Evolutionary conservation across 1,140 invertebrate genomes (phyloP).

Genomic region (Pseudobourletiella spinata): DNA sequence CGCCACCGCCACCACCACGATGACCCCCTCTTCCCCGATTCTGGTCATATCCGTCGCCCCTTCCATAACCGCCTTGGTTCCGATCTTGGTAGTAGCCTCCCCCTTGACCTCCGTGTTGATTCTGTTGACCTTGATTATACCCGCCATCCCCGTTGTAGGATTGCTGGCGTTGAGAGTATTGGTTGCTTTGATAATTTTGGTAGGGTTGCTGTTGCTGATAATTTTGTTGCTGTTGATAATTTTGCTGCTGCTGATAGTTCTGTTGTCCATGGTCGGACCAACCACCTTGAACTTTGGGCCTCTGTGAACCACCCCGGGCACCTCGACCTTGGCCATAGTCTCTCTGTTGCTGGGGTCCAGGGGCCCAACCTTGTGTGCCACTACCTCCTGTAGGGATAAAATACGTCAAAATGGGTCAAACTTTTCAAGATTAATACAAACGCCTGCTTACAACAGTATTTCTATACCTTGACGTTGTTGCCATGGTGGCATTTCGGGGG

Average conservation of each 20-base stretch:
- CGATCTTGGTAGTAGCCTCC: constrained; percentile 9
- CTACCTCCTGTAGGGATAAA: constrained; percentile 19
- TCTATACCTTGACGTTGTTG: constrained; percentile 49
- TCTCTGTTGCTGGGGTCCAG: constrained; percentile 5
- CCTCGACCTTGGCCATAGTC: constrained; percentile 11
- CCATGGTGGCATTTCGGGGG: constrained; percentile 93
- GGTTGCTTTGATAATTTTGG: background rate
- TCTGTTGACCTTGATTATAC: background rate
- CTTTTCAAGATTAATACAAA: too few species aligned
- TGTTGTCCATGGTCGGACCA: background rate
- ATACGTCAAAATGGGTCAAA: too few species aligned
- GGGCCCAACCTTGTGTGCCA: constrained; percentile 4
- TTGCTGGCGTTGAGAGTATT: background rate
- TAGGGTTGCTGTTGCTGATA: background rate
- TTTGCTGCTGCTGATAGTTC: background rate
- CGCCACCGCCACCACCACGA: constrained; percentile 2
- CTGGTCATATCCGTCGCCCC: background rate
- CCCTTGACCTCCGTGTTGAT: constrained; percentile 10
- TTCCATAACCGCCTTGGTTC: background rate
- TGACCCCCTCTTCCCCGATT: background rate
- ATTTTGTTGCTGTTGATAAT: constrained; percentile 8
- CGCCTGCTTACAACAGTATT: too few species aligned
- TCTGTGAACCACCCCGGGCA: constrained; percentile 2
- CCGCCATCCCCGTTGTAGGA: background rate
- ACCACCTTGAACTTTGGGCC: constrained; percentile 16